Evolutionary conservation across 2,888 invertebrate genomes (phyloP).

Genomic region (Drosophila demipolita): DNA sequence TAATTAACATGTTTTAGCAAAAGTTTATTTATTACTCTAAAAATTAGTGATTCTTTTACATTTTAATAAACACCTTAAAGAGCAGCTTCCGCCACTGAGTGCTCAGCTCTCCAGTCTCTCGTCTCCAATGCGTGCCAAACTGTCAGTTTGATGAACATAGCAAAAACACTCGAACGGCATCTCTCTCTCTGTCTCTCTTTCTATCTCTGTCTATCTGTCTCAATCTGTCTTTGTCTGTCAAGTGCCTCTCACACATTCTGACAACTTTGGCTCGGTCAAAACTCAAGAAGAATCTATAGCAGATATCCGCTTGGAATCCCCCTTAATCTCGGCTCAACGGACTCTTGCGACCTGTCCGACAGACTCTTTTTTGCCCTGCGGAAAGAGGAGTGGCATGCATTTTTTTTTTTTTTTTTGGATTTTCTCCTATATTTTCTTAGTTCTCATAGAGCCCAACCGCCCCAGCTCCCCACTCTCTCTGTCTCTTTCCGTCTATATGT

Average conservation of each 20-base stretch:
- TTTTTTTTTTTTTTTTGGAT: slow-evolving; percentile 20
- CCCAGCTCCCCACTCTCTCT: background rate
- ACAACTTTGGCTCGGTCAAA: slow-evolving; percentile 72
- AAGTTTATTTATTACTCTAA: too few relatives aligned
- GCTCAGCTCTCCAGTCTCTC: background rate
- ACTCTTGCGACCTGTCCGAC: slow-evolving; percentile 40
- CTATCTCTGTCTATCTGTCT: background rate
- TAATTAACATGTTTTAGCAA: slow-evolving; percentile 1
- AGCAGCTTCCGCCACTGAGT: slow-evolving; percentile 5
- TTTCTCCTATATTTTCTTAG: background rate
- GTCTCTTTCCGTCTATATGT: slow-evolving; percentile 36
- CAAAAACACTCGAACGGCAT: slow-evolving; percentile 26
- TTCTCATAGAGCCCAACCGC: slow-evolving; percentile 3
- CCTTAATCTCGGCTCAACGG: slow-evolving; percentile 26
- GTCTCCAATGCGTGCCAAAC: slow-evolving; percentile 23
- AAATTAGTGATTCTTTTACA: too few relatives aligned
- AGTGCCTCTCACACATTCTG: slow-evolving; percentile 48
- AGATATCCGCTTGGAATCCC: slow-evolving; percentile 12
- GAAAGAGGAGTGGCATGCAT: slow-evolving; percentile 54
- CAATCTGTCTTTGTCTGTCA: slow-evolving; percentile 34
- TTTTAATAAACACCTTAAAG: slow-evolving; percentile 26
- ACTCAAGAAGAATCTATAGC: slow-evolving; percentile 66
- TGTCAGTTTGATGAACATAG: slow-evolving; percentile 50
- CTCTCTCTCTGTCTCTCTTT: background rate
- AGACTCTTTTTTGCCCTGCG: slow-evolving; percentile 11